A percentile compares a stretch with the other conserved stretches of the same genome.
Conservation (phyloP, 2,797 vertebrate genomes). For the Telmatherina bonti region DNA sequence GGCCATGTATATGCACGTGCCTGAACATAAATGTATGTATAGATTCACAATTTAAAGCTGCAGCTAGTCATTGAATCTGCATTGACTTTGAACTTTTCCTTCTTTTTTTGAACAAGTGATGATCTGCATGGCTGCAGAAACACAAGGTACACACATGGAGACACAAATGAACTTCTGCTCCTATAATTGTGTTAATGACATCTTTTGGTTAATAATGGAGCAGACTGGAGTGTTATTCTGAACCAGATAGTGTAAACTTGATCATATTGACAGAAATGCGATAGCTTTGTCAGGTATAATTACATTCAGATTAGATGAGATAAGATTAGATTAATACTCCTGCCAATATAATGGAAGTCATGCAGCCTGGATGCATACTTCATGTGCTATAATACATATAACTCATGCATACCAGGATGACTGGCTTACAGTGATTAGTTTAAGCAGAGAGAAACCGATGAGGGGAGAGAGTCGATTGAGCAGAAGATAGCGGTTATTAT, state of each 20-base stretch:
- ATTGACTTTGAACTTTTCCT: neutral
- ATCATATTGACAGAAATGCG: conserved; percentile 50
- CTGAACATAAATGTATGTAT: conserved; percentile 20
- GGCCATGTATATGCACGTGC: conserved; percentile 26
- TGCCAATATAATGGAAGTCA: conserved; percentile 49
- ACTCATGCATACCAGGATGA: conserved; percentile 31
- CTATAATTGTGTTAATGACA: conserved; percentile 28
- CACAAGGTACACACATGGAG: neutral
- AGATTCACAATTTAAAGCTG: conserved; percentile 2
- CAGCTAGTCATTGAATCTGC: neutral
- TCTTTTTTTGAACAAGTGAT: neutral
- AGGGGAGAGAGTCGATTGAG: conserved; percentile 22
- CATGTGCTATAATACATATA: conserved; percentile 18
- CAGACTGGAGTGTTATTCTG: conserved; percentile 31
- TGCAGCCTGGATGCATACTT: conserved; percentile 41
- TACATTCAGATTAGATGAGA: conserved; percentile 54
- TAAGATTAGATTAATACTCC: conserved; percentile 49
- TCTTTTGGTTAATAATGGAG: conserved; percentile 34
- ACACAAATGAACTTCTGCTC: neutral
- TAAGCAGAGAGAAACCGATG: conserved; percentile 29
- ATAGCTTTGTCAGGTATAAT: conserved; percentile 54
- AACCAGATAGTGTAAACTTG: conserved; percentile 49
- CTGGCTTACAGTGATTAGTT: conserved; percentile 40
- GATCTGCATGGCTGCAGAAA: neutral
- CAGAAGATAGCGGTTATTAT: conserved; percentile 34